Percentiles rank a stretch among this genome's conserved stretches.
phyloP scores from a whole-genome alignment of 2,888 invertebrate species.

The Nomada lathburiana region DNA sequence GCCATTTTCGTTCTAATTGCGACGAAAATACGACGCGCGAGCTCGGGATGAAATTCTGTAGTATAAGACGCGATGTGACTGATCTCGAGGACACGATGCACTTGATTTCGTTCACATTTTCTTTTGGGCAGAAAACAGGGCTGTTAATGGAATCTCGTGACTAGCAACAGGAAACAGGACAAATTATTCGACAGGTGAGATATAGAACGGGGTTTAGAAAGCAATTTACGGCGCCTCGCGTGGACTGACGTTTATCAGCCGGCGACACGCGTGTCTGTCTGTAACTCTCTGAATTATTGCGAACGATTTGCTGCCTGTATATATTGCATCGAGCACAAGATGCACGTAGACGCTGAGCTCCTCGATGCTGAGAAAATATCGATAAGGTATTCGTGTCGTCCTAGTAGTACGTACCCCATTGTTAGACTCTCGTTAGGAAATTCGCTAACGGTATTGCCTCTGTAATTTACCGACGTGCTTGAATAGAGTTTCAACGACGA shows the following conservation, averaged over 20 bases:
- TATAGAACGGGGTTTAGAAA: not conserved
- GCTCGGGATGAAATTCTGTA: slow-evolving; percentile 19
- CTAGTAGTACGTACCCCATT: not conserved
- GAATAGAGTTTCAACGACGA: too few relatives aligned
- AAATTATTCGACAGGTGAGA: slow-evolving; percentile 20
- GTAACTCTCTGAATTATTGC: slow-evolving; percentile 42
- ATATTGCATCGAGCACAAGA: not conserved
- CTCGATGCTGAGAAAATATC: slow-evolving; percentile 32
- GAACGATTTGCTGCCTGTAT: slow-evolving; percentile 38
- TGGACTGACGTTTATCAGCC: slow-evolving; percentile 67
- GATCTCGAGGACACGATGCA: not conserved
- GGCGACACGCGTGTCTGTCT: slow-evolving; percentile 53
- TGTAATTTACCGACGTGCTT: too few relatives aligned
- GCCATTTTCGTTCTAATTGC: slow-evolving; percentile 34
- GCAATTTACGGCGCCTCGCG: slow-evolving; percentile 30
- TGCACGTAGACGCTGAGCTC: too few relatives aligned
- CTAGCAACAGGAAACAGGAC: not conserved
- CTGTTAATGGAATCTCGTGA: not conserved
- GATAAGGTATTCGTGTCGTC: slow-evolving; percentile 1
- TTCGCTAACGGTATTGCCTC: too few relatives aligned
- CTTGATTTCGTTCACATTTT: not conserved
- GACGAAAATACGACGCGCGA: slow-evolving; percentile 22
- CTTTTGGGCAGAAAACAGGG: not conserved
- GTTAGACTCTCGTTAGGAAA: not conserved
- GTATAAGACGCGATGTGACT: not conserved